Evolutionary conservation across 2,797 vertebrate genomes (phyloP).

Genomic region (Notolabrus celidotus): DNA sequence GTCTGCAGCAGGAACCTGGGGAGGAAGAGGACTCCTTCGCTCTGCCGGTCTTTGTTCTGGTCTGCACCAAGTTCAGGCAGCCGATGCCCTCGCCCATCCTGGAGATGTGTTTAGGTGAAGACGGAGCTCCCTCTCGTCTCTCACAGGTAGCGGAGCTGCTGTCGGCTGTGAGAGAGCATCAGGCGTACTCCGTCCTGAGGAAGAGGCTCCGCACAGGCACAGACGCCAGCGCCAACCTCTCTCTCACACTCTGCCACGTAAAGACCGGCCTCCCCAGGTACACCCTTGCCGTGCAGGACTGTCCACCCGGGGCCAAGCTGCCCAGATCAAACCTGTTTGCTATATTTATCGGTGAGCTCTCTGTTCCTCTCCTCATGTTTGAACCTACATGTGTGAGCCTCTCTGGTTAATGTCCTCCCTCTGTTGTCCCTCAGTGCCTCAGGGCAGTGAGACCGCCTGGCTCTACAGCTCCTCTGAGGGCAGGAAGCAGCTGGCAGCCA

Average conservation of each 20-base stretch:
- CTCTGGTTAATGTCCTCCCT: neutral
- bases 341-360: conserved; percentile 95
- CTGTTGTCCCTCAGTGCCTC: conserved; percentile 87
- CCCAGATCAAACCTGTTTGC: conserved; percentile 91
- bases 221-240: conserved; percentile 69
- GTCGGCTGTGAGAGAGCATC: conserved; percentile 88
- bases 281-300: conserved; percentile 92
- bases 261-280: conserved; percentile 90
- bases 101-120: conserved; percentile 85
- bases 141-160: conserved; percentile 81
- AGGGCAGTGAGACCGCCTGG: conserved; percentile 96
- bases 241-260: conserved; percentile 89
- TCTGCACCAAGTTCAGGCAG: conserved; percentile 96
- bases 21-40: conserved; percentile 84
- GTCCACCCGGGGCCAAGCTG: conserved; percentile 83
- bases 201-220: conserved; percentile 89
- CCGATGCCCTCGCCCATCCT: conserved; percentile 81
- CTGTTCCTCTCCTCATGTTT: neutral
- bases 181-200: conserved; percentile 91
- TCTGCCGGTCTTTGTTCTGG: conserved; percentile 91
- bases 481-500: conserved; percentile 89
- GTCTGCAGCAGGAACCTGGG: conserved; percentile 80
- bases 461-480: conserved; percentile 94
- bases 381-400: neutral
- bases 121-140: conserved; percentile 83